Evolutionary conservation across 2,797 vertebrate species (phyloP), one percentile per base, ranked within the genome.

Genomic region (Muscicapa striata): DNA sequence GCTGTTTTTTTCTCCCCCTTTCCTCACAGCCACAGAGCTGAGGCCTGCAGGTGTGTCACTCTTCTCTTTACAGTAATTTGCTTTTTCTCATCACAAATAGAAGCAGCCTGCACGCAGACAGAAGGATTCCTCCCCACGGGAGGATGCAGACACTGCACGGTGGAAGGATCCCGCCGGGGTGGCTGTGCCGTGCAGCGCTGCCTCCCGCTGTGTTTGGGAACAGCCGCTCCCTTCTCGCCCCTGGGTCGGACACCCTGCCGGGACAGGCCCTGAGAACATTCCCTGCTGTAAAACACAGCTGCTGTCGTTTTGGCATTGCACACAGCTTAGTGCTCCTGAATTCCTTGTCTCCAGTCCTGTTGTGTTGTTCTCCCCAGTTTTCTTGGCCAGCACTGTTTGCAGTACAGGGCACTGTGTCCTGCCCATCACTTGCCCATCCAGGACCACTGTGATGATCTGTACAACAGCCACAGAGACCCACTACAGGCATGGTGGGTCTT

Each of bases 101-200:
- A 70, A 73, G 29, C 29, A 11, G 18, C 48, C 80, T 67, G 57
- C 67, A 13, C 5, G 13, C 10, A 41, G 20, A 24, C 40, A 45
- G 55, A 14, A 24, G 40, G 38, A 29, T 43, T 80, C 22, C 81
- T 11, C n/a, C 21, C 13, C 24, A 16, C 1, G 2, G 0, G 17
- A 49, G 24, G 5, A 15, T 6, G 29, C 22, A 4, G 59, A 4
- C 0, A 3, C 34, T 38, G 49, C 0, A 3, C 0, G 5, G 43
- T 9, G 38, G 45, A 54, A 11, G 63, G 16, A 30, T 36, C 20
- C 15, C 0, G 73, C 69, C 1, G 1, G 75, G 64, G 15, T 15
- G 15, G 1, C n/a, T 0, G 2, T 24, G 58, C 57, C 22, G 46
- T 0, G 34, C 64, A 4, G 1, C 2, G 40, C 38, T 59, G 73